phyloP scores from a whole-genome alignment of 2,888 invertebrate genomes.

The Rhorus exstirpatorius region DNA sequence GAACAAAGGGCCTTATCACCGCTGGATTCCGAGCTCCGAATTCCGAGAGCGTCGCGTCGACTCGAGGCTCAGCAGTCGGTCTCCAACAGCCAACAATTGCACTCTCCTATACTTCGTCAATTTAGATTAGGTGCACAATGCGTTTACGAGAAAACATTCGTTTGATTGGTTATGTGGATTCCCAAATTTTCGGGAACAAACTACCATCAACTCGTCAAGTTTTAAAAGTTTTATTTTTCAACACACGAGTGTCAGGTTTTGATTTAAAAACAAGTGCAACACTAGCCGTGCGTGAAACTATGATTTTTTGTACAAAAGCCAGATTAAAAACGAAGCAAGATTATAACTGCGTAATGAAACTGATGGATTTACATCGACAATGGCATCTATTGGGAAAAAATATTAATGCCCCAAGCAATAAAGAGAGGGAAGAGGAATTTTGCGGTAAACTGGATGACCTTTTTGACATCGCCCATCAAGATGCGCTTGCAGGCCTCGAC shows the following conservation, averaged over 20 bases:
- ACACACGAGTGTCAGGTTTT: slow-evolving; percentile 26
- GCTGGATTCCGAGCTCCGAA: slow-evolving; percentile 20
- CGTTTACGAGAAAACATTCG: too few relatives aligned
- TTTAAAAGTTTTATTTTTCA: slow-evolving; percentile 30
- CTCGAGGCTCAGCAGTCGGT: too few relatives aligned
- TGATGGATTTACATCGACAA: slow-evolving; percentile 30
- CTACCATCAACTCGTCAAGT: too few relatives aligned
- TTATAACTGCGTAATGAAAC: slow-evolving; percentile 24
- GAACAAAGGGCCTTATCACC: slow-evolving; percentile 17
- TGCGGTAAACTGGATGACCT: slow-evolving; percentile 39
- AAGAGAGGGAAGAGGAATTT: slow-evolving; percentile 38
- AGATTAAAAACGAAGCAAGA: slow-evolving; percentile 30
- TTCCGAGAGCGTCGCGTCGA: slow-evolving; percentile 23
- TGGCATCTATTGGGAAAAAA: slow-evolving; percentile 41
- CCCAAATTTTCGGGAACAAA: slow-evolving; percentile 25
- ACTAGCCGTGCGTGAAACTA: slow-evolving; percentile 32
- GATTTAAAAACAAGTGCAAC: slow-evolving; percentile 24
- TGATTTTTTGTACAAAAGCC: slow-evolving; percentile 23
- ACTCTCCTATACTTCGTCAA: too few relatives aligned
- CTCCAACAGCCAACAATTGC: slow-evolving; percentile 26
- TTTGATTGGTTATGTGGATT: slow-evolving; percentile 42
- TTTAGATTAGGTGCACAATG: slow-evolving; percentile 32
- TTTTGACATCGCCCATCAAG: slow-evolving; percentile 37
- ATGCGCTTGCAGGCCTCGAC: slow-evolving; percentile 39
- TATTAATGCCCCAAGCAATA: too few relatives aligned